Percentiles rank a stretch among this genome's conserved stretches.
Conservation (phyloP, 2,888 invertebrate species). For the Dolichomitus sp. region DNA sequence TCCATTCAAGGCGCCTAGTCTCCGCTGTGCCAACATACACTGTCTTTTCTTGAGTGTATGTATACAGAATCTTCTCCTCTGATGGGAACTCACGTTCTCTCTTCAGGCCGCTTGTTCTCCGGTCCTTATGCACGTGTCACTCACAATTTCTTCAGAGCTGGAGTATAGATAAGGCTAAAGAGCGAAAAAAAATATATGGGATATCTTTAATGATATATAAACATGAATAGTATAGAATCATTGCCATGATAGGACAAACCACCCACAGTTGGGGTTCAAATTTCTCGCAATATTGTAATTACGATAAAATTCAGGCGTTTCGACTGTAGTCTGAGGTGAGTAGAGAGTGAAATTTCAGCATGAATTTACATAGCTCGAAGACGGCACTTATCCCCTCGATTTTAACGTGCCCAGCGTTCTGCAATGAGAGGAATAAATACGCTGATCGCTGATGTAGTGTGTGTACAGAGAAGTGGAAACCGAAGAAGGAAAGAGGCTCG, state of each 20-base stretch:
- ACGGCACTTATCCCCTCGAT: slow-evolving; percentile 15
- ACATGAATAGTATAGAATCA: background rate
- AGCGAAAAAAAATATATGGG: background rate
- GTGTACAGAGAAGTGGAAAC: slow-evolving; percentile 40
- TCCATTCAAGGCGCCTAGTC: slow-evolving; percentile 77
- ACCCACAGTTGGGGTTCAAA: background rate
- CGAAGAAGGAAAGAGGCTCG: slow-evolving; percentile 29
- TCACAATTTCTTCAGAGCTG: slow-evolving; percentile 50
- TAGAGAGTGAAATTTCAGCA: slow-evolving; percentile 30
- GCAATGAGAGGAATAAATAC: slow-evolving; percentile 17
- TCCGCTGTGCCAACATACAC: slow-evolving; percentile 43
- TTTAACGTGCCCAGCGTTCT: slow-evolving; percentile 9
- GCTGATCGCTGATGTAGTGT: background rate
- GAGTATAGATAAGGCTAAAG: background rate
- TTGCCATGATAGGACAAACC: background rate
- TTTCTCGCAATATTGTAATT: background rate
- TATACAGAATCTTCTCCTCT: slow-evolving; percentile 19
- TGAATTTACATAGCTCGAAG: slow-evolving; percentile 20
- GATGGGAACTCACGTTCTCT: slow-evolving; percentile 68
- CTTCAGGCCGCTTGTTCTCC: background rate
- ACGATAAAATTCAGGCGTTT: slow-evolving; percentile 15
- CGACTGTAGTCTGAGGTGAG: background rate
- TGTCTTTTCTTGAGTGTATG: slow-evolving; percentile 12
- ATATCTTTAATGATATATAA: background rate
- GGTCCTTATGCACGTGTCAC: slow-evolving; percentile 70